These are phyloP conservation scores for Ernsta delagoae DNA, from an alignment of 2,888 invertebrate genomes.

Conservation along the genomic window DNA sequence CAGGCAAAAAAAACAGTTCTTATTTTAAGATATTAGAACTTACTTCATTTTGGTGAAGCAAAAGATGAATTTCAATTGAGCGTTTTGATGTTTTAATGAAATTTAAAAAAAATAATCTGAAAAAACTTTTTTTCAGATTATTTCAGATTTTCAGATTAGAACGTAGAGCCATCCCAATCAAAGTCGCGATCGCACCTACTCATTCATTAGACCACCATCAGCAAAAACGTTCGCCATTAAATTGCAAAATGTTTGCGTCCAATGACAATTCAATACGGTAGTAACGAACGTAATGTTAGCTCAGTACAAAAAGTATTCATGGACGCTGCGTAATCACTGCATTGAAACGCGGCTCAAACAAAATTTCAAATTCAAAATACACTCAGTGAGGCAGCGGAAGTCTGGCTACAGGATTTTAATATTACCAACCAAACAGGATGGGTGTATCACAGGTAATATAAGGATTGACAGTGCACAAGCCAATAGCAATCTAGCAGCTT, in stretches of 20 bases:
- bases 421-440: slow-evolving; percentile 77
- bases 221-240: slow-evolving; percentile 28
- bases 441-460: slow-evolving; percentile 40
- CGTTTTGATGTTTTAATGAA: too few relatives aligned
- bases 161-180: slow-evolving; percentile 9
- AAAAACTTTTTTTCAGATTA: too few relatives aligned
- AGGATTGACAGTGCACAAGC: slow-evolving; percentile 21
- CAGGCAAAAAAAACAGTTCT: too few relatives aligned
- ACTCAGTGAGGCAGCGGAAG: slow-evolving; percentile 58
- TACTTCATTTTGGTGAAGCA: too few relatives aligned
- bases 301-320: slow-evolving; percentile 39
- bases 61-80: too few relatives aligned
- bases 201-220: slow-evolving; percentile 31
- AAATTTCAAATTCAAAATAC: slow-evolving; percentile 77
- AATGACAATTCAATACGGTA: slow-evolving; percentile 36
- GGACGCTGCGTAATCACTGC: slow-evolving; percentile 52
- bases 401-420: slow-evolving; percentile 83
- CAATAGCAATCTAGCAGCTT: too few relatives aligned
- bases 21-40: too few relatives aligned
- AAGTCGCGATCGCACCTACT: slow-evolving; percentile 28
- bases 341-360: slow-evolving; percentile 69
- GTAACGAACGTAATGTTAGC: slow-evolving; percentile 35
- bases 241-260: slow-evolving; percentile 34
- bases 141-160: not conserved
- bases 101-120: too few relatives aligned